Evolutionary conservation across 2,797 vertebrate species (phyloP), one percentile per base, ranked within the genome.

Genomic region (Poeciliopsis presidionis): DNA sequence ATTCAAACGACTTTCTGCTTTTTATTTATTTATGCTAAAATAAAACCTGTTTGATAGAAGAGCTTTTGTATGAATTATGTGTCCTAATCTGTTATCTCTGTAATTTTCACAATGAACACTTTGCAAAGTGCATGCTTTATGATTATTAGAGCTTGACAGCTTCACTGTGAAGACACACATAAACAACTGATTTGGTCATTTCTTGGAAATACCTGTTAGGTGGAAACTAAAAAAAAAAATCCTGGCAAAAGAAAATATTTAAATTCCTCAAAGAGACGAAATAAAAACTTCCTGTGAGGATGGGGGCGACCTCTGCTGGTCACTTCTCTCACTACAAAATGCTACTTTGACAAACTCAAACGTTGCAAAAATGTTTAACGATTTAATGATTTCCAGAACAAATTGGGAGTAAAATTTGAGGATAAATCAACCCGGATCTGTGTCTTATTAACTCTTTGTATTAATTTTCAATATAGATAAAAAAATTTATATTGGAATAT

Each of bases 11-110:
- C 59, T 69, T 86, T 81, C 63, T 84, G 14, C 73, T 87, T 87
- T 91, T 46, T 93, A 93, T 92, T 92, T 94, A 93, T 94, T 94
- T 93, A 91, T 94, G 81, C 85, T 78, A 72, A 73, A 81, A 81
- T 81, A 81, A 81, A 84, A 59, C 14, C 6, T 73, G 75, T 74
- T 82, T 84, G 72, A 57, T 74, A 79, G 46, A 81, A 43, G 33
- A 49, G 76, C 57, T 89, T 89, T 85, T 87, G 80, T 89, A 81
- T 87, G 41, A 81, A 81, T 74, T 87, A 18, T 12, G 7, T 46
- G 39, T 78, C 77, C 49, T 74, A 36, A 81, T 86, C 46, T 79
- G 11, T 84, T 77, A 85, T 88, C 79, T 81, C 81, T 86, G 79
- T 87, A 81, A 51, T 77, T 86, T 75, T 90, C 80, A 77, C 25